A percentile compares a stretch with the other conserved stretches of the same genome.
phyloP scores from a whole-genome alignment of 2,888 invertebrate species.

The Teleogryllus oceanicus region DNA sequence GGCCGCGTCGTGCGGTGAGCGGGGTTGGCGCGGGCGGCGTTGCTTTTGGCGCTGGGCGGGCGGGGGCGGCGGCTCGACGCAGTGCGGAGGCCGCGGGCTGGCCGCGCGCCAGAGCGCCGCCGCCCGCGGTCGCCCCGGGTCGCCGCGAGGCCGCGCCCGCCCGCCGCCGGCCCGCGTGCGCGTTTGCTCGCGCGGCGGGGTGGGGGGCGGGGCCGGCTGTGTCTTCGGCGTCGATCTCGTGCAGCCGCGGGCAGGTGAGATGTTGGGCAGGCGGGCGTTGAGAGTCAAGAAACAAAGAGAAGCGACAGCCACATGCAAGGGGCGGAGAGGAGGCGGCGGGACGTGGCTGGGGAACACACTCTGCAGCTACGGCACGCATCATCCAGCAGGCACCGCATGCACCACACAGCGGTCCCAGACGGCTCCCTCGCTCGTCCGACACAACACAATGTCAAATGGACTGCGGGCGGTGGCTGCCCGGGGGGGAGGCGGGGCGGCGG shows the following conservation, averaged over 20 bases:
- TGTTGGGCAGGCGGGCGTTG: neutral
- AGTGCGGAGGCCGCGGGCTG: conserved; percentile 5
- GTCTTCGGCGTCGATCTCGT: too few relatives aligned
- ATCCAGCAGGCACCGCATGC: conserved; percentile 7
- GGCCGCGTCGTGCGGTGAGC: neutral
- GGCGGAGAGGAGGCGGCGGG: neutral
- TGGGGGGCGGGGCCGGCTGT: neutral
- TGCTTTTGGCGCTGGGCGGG: neutral
- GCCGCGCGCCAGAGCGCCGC: neutral
- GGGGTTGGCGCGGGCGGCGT: neutral
- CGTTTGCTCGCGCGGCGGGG: neutral
- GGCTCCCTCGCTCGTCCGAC: neutral
- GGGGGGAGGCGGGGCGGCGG: neutral
- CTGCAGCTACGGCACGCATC: neutral
- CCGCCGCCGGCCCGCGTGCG: neutral
- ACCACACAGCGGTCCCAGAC: neutral
- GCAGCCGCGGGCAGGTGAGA: too few relatives aligned
- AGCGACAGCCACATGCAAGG: neutral
- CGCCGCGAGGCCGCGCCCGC: neutral
- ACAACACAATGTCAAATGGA: neutral
- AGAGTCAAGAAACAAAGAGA: neutral
- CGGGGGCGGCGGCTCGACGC: neutral
- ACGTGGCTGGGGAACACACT: neutral
- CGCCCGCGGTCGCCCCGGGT: neutral
- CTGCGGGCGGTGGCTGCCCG: neutral